Evolutionary conservation across 1,140 invertebrate genomes (phyloP), one percentile per base, ranked within the genome.

Genomic region (Ostrea edulis): DNA sequence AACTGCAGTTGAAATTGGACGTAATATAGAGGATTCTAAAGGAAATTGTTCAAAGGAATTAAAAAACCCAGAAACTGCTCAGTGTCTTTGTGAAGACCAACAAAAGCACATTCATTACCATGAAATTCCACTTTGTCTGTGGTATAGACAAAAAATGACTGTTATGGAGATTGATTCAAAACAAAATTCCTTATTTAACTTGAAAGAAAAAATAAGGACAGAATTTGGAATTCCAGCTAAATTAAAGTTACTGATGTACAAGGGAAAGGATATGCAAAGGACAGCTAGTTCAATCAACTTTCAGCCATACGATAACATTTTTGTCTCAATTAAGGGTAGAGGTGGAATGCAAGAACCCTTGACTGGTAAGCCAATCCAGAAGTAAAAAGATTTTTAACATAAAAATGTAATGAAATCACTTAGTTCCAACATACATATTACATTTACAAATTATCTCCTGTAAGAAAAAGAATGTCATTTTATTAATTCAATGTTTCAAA

Each of bases 331-430:
- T 14, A 35, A 52, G 12, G 77, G 77, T 17, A 82, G 20, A 8
- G 77, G 77, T 29, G 77, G 77, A 82, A 82, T 82, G 77, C 77
- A 82, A 22, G 29, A 35, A 11, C 22, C 44, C 77, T 29, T 8
- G 0, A 82, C n/a, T 29, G 77, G 77, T 82, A 82, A 35, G 44
- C 3, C 8, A 71, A 71, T 8, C 25, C 7, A 20, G 12, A 54
- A 8, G 20, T 71, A 71, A 9, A 71, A 71, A 71, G 20, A 71
- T n/a, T 71, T 71, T 7, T 7, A 71, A 71, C 8, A 22, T 7
- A 8, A 8, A 29, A 71, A 9, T 8, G 25, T 8, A 71, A 8
- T 9, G 65, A 29, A 71, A 71, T 9, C 25, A 8, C 65, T 9
- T 71, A 20, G 20, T 71, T 8, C 20, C 7, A 29, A 71, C 25